Base-by-base conservation (phyloP, 1,140 invertebrate species). In the Himalopsyche phryganea region DNA sequence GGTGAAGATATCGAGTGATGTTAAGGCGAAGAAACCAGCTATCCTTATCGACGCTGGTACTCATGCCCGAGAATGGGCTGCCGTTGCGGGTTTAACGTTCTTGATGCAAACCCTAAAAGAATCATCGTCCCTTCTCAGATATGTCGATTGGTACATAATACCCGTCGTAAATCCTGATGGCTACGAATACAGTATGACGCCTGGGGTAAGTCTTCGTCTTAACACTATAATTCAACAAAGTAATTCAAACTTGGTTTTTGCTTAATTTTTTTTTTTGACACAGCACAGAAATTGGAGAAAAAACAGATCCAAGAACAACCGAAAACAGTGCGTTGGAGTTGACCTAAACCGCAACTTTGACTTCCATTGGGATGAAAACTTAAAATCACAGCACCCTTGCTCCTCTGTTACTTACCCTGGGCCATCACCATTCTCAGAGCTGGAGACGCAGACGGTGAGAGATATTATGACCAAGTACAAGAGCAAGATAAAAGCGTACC, bases 361-460 rank as follows among this genome's bases (percentile, higher is more conserved):
- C 9, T 79, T 80, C 65, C 80, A 85, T 56, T 88, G 85, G 86
- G 79, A 75, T 1, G 80, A 83, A 56, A 76, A 71, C 41, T 85
- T 87, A 0, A 80, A 84, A 1, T 85, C 81, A 20, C 76, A 66
- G 1, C 80, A 87, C 65, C 83, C 83, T 0, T 91, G 89, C 66
- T 75, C 80, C 36, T 79, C 81, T 7, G 83, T 88, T 19, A 86
- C 83, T 0, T 92, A 84, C 67, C 81, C 83, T 11, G 90, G 91
- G 0, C 73, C 82, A 0, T 68, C 71, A 11, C 80, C 88, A 0
- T 90, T 91, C 67, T 91, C 89, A 0, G 91, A 93, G 70, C 77
- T 81, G 1, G 91, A 92, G 69, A 85, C 86, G 1, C 68, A 69
- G 48, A 80, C 83, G 11, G 74, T 88, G 33, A 71, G 79, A n/a